Conservation (phyloP, 2,888 invertebrate species). For the Cheilosia grossa region DNA sequence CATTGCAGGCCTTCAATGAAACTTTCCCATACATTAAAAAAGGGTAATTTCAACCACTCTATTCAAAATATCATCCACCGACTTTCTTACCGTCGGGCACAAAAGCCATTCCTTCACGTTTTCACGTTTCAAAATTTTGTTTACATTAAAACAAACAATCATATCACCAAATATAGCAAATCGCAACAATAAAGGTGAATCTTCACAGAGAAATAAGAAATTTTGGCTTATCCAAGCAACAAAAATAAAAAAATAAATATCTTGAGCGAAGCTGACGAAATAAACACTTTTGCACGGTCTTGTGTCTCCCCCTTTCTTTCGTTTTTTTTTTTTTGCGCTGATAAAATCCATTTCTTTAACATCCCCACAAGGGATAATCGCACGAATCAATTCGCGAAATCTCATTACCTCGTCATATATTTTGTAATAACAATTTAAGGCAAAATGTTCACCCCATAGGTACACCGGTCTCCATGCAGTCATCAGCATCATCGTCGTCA, state of each 20-base stretch:
- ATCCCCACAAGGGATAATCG: constrained; percentile 66
- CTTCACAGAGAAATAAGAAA: constrained; percentile 23
- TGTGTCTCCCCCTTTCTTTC: constrained; percentile 2
- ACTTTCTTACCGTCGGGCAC: too few species aligned
- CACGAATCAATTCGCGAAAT: constrained; percentile 62
- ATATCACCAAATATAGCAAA: constrained; percentile 4
- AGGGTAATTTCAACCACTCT: too few species aligned
- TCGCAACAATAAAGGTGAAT: constrained; percentile 37
- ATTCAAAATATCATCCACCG: too few species aligned
- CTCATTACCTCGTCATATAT: constrained; percentile 62
- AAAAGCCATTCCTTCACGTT: too few species aligned
- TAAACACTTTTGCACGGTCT: constrained; percentile 33
- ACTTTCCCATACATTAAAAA: too few species aligned
- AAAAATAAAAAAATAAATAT: constrained; percentile 19
- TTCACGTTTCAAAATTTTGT: too few species aligned
- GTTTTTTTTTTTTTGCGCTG: not conserved
- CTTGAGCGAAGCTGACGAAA: constrained; percentile 10
- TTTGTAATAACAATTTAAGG: constrained; percentile 67
- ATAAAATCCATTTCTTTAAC: constrained; percentile 53
- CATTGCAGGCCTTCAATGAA: too few species aligned
- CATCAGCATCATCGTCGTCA: constrained; percentile 30
- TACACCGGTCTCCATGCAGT: constrained; percentile 25
- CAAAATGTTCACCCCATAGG: constrained; percentile 18
- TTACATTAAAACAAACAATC: too few species aligned
- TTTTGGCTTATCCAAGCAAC: not conserved